Conservation (phyloP, 1,140 invertebrate genomes). For the Zaprionus tsacasi region DNA sequence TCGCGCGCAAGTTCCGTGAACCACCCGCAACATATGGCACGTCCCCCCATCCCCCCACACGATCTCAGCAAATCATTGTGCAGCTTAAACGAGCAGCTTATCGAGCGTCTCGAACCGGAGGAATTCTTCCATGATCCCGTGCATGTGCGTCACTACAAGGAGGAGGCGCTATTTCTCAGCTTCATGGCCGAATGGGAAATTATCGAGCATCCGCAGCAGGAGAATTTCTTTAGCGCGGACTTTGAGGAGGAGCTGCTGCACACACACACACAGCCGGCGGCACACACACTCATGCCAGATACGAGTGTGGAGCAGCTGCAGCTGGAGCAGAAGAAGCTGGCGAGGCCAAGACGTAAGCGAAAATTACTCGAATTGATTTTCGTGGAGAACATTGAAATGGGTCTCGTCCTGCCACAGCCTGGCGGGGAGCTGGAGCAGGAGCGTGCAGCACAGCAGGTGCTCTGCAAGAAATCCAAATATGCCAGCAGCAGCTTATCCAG, state of each 20-base stretch:
- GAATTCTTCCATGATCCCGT: constrained; percentile 82
- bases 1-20: constrained; percentile 85
- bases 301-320: neutral
- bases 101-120: constrained; percentile 75
- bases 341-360: constrained; percentile 41
- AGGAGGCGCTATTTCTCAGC: constrained; percentile 72
- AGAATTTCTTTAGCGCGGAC: constrained; percentile 75
- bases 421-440: neutral
- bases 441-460: constrained; percentile 8
- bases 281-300: neutral
- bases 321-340: neutral
- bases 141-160: constrained; percentile 73
- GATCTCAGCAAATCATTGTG: constrained; percentile 56
- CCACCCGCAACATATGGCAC: constrained; percentile 39
- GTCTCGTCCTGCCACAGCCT: constrained; percentile 44
- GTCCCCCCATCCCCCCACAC: too few relatives aligned
- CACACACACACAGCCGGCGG: constrained; percentile 34
- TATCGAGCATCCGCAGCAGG: constrained; percentile 64
- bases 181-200: constrained; percentile 83
- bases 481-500: constrained; percentile 48
- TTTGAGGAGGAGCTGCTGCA: constrained; percentile 78
- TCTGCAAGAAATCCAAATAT: constrained; percentile 57
- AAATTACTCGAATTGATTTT: constrained; percentile 67
- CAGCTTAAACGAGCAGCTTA: constrained; percentile 53
- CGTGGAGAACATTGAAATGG: constrained; percentile 69